Base-by-base conservation (phyloP, 2,888 invertebrate genomes). In the Thecophora atra region DNA sequence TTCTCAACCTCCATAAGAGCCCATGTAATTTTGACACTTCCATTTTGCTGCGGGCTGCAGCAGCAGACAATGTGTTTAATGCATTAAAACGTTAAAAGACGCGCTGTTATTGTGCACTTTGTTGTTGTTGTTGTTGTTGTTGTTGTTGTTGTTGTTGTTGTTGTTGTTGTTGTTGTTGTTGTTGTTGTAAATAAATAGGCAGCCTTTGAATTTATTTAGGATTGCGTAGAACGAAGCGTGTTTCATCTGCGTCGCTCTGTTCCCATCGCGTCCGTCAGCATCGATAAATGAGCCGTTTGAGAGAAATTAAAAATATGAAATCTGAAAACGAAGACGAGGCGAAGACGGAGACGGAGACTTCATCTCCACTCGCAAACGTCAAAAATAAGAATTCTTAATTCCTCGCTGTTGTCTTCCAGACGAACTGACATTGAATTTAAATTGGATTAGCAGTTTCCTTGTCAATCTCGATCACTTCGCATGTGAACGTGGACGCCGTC, bases 391-490 rank as follows among this genome's bases (percentile, higher is more conserved):
- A 69, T 69, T 44, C 58, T 47, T 58, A 58, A 69, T 70, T 52
- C 62, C 63, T 30, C 52, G 62, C 58, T 19, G 54, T 72, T 70
- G 70, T 72, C 67, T 83, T 83, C 81, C 83, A 83, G 83, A 82
- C 83, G 84, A 84, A 80, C 83, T 83, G 84, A 81, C 83, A 83
- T 80, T 82, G 80, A 83, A 83, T 81, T 83, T 83, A 83, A 83
- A 83, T 83, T 83, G 83, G 83, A 83, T 83, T 84, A 83, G 81
- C 82, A 78, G 81, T 82, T 83, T 83, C 84, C 82, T 80, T 82
- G 83, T 84, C 83, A 83, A 83, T 83, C 84, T 83, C 68, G 51
- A 51, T 70, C 51, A 56, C 21, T 64, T 52, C 30, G 24, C 19
- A 52, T 52, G 51, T 37, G 68, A 70, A 62, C 30, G 44, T 47